Evolutionary conservation across 2,797 vertebrate genomes (phyloP).

Genomic region (Hyperoplus immaculatus): DNA sequence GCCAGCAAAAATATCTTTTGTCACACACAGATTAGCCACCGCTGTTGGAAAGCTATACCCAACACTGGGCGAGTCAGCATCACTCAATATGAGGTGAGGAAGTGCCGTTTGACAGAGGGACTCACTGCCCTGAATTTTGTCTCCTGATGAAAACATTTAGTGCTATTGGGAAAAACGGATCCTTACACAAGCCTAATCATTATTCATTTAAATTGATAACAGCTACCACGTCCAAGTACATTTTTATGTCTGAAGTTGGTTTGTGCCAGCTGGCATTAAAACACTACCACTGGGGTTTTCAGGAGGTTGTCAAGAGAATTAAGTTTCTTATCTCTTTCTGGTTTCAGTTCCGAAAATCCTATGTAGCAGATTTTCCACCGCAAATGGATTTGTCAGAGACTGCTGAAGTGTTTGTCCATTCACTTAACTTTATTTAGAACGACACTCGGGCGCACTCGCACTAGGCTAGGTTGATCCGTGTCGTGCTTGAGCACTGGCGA

Average conservation of each 20-base stretch:
- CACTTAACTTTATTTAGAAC: conserved; percentile 22
- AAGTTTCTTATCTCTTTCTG: conserved; percentile 7
- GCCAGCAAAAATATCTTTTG: conserved; percentile 84
- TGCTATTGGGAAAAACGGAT: conserved; percentile 45
- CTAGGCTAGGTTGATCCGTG: neutral
- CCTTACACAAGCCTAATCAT: conserved; percentile 48
- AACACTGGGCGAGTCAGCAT: conserved; percentile 83
- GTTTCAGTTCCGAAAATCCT: conserved; percentile 20
- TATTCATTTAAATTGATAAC: conserved; percentile 35
- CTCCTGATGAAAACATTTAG: conserved; percentile 67
- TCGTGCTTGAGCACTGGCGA: no score
- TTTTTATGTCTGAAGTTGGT: conserved; percentile 38
- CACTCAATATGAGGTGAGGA: conserved; percentile 85
- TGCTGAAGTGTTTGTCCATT: conserved; percentile 34
- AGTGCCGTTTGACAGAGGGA: conserved; percentile 80
- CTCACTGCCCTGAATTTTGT: conserved; percentile 61
- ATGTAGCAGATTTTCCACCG: conserved; percentile 28
- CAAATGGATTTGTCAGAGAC: conserved; percentile 38
- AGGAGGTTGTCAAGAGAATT: conserved; percentile 29
- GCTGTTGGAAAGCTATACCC: conserved; percentile 85
- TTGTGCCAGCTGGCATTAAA: conserved; percentile 40
- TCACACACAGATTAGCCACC: conserved; percentile 86
- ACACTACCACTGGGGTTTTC: conserved; percentile 32
- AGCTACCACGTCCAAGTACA: conserved; percentile 8
- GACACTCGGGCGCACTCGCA: conserved; percentile 12